phyloP scores from a whole-genome alignment of 2,113 vertebrate genomes.

The Esox niger region DNA sequence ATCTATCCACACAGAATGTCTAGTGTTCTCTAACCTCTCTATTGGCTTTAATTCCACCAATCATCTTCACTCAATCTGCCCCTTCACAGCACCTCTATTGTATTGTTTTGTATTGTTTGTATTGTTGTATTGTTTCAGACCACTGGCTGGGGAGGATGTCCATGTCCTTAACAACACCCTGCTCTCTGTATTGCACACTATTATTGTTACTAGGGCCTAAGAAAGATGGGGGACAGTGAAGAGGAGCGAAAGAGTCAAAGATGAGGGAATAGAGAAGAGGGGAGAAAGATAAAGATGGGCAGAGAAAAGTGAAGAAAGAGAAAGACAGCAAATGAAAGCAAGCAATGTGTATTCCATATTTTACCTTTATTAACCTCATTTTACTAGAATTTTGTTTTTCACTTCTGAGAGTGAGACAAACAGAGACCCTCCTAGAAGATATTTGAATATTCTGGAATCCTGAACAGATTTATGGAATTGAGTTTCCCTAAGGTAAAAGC shows the following conservation, averaged over 20 bases:
- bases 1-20: slow-evolving; percentile 27
- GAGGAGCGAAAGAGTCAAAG: no score
- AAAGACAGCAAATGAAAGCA: neutral
- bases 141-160: slow-evolving; percentile 10
- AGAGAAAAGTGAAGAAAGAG: neutral
- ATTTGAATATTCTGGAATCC: no score
- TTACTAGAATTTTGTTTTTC: no score
- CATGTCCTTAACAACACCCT: no score
- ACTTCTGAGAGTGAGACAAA: neutral
- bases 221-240: no score
- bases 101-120: slow-evolving; percentile 29
- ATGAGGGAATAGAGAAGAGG: no score
- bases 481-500: no score
- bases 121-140: slow-evolving; percentile 18
- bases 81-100: slow-evolving; percentile 40
- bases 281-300: neutral
- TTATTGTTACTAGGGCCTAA: no score
- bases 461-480: no score
- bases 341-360: no score
- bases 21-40: slow-evolving; percentile 47
- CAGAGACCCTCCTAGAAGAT: neutral
- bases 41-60: slow-evolving; percentile 55
- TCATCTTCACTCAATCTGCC: slow-evolving; percentile 10
- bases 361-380: no score
- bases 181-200: no score